A percentile compares a stretch with the other conserved stretches of the same genome.
Conservation (phyloP, 1,140 invertebrate genomes). For the Drosophila malerkotliana region DNA sequence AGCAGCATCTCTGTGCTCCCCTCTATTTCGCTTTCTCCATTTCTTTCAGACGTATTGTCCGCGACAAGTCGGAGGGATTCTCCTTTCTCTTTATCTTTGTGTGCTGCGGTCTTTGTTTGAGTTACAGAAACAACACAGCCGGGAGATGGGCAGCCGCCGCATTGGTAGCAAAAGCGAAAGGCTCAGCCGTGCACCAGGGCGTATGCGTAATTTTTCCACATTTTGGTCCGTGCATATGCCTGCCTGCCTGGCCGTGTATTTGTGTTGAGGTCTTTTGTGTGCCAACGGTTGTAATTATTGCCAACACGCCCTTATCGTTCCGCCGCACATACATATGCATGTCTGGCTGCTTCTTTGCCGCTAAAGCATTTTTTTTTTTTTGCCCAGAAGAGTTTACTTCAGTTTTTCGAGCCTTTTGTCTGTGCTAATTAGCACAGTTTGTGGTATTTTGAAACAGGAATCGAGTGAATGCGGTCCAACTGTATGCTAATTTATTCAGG, state of each 20-base stretch:
- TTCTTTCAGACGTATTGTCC: conserved; percentile 59
- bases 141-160: conserved; percentile 20
- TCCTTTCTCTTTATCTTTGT: conserved; percentile 55
- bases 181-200: conserved; percentile 59
- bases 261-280: conserved; percentile 60
- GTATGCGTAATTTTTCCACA: conserved; percentile 72
- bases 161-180: conserved; percentile 44
- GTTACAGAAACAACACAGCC: conserved; percentile 39
- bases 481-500: background rate
- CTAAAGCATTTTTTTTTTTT: background rate
- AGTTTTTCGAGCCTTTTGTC: conserved; percentile 55
- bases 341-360: background rate
- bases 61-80: conserved; percentile 39
- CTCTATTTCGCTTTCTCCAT: background rate
- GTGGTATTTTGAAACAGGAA: conserved; percentile 30
- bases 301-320: conserved; percentile 14
- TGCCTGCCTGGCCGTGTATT: conserved; percentile 18
- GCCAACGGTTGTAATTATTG: conserved; percentile 76
- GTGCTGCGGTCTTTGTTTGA: conserved; percentile 57
- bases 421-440: conserved; percentile 70
- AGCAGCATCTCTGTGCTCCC: conserved; percentile 19
- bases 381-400: conserved; percentile 16
- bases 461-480: background rate
- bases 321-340: conserved; percentile 12
- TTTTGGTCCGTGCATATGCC: conserved; percentile 38